A percentile compares a stretch with the other conserved stretches of the same genome.
phyloP scores from a whole-genome alignment of 2,888 invertebrate genomes.

The Poecilobothrus nobilitatus region DNA sequence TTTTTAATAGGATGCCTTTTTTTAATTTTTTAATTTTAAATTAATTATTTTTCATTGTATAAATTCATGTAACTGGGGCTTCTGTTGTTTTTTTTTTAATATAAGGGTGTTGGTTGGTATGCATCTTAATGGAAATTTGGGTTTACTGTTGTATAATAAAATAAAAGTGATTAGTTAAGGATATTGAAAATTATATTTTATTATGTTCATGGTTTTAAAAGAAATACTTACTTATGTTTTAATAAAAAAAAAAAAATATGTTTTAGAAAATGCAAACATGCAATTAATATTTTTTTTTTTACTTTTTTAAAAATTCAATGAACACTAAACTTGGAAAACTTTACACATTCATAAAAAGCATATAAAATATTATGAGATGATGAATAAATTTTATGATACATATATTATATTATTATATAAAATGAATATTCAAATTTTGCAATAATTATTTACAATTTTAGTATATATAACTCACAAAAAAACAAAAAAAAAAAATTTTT shows the following conservation, averaged over 20 bases:
- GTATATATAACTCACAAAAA: too few relatives aligned
- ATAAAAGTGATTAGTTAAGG: conserved; percentile 14
- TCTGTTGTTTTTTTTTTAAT: conserved; percentile 13
- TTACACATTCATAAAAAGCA: too few relatives aligned
- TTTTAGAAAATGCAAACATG: not conserved
- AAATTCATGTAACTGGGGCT: conserved; percentile 5
- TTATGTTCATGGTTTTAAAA: not conserved
- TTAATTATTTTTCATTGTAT: not conserved
- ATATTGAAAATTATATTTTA: conserved; percentile 2
- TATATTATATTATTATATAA: too few relatives aligned
- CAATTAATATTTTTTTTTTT: not conserved
- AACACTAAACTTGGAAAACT: too few relatives aligned
- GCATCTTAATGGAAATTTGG: conserved; percentile 27
- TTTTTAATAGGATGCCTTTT: conserved; percentile 4
- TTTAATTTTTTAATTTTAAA: not conserved
- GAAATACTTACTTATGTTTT: not conserved
- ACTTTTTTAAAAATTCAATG: too few relatives aligned
- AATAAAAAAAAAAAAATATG: too few relatives aligned
- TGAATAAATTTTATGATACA: too few relatives aligned
- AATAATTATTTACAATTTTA: too few relatives aligned
- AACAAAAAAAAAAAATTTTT: too few relatives aligned
- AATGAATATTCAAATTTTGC: too few relatives aligned
- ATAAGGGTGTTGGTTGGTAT: conserved; percentile 12
- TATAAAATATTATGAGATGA: too few relatives aligned
- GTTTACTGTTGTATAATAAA: conserved; percentile 23